phyloP scores from a whole-genome alignment of 2,888 invertebrate species.

The Plagiodera versicolora region DNA sequence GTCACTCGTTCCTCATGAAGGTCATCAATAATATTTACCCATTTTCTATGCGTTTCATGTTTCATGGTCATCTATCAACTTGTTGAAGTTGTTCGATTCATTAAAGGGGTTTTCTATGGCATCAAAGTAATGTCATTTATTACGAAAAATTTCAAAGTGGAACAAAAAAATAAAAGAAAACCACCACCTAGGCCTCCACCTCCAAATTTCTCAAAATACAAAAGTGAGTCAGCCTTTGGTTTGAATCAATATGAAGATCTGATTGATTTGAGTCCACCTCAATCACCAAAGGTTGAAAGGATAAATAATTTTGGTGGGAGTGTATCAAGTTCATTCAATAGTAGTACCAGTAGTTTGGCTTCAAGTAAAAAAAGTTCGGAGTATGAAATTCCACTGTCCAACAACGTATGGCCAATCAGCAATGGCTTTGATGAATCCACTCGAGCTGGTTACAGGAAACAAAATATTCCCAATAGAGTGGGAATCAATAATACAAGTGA shows the following conservation, averaged over 20 bases:
- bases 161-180: slow-evolving; percentile 60
- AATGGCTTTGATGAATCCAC: neutral
- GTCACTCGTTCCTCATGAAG: too few species aligned
- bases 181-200: slow-evolving; percentile 75
- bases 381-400: slow-evolving; percentile 58
- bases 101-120: too few species aligned
- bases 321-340: slow-evolving; percentile 52
- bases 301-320: slow-evolving; percentile 48
- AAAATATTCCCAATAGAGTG: slow-evolving; percentile 8
- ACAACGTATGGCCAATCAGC: slow-evolving; percentile 47
- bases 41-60: too few species aligned
- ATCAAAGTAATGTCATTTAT: slow-evolving; percentile 30
- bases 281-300: slow-evolving; percentile 50
- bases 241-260: slow-evolving; percentile 50
- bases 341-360: slow-evolving; percentile 58
- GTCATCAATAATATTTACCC: too few species aligned
- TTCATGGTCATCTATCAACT: too few species aligned
- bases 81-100: too few species aligned
- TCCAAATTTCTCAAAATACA: slow-evolving; percentile 57
- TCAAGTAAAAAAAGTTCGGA: slow-evolving; percentile 84
- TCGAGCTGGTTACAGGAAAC: slow-evolving; percentile 5
- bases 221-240: slow-evolving; percentile 50
- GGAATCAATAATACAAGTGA: slow-evolving; percentile 10
- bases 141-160: slow-evolving; percentile 25
- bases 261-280: slow-evolving; percentile 59